These are phyloP conservation scores for Papilio demoleus DNA, from an alignment of 2,888 invertebrate species.

Conservation along the genomic window DNA sequence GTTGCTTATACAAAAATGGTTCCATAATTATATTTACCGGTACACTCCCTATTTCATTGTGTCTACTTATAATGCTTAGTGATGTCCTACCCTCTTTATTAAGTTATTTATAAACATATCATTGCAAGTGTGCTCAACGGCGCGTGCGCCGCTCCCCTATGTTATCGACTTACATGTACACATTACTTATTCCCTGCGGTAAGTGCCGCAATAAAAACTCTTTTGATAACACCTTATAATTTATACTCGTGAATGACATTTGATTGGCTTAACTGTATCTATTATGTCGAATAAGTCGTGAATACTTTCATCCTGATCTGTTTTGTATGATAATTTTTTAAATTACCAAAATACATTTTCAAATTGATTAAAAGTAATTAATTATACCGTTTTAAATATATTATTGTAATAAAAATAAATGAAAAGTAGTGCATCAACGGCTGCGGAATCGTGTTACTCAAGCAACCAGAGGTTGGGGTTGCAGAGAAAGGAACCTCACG, in stretches of 20 bases:
- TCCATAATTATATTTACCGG: not conserved
- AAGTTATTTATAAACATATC: conserved; percentile 57
- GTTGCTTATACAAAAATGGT: not conserved
- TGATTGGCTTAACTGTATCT: not conserved
- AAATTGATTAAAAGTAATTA: too few species aligned
- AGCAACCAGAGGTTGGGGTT: too few species aligned
- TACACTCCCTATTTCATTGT: conserved; percentile 15
- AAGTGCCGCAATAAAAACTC: conserved; percentile 7
- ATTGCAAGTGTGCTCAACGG: conserved; percentile 45
- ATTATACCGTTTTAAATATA: too few species aligned
- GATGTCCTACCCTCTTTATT: conserved; percentile 44
- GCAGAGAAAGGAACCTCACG: too few species aligned
- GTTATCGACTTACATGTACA: conserved; percentile 49
- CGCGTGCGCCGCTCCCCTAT: conserved; percentile 50
- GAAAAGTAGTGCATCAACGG: too few species aligned
- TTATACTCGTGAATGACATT: not conserved
- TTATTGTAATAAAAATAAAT: too few species aligned
- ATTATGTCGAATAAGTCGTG: not conserved
- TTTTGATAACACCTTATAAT: not conserved
- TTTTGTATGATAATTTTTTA: too few species aligned
- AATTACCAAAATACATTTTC: too few species aligned
- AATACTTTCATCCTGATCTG: too few species aligned
- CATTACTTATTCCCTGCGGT: conserved; percentile 44
- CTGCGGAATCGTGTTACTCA: too few species aligned
- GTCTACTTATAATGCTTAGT: not conserved